Percentiles rank a stretch among this genome's conserved stretches.
Conservation (phyloP, 2,888 invertebrate species). For the Siphonodentalium dalli region DNA sequence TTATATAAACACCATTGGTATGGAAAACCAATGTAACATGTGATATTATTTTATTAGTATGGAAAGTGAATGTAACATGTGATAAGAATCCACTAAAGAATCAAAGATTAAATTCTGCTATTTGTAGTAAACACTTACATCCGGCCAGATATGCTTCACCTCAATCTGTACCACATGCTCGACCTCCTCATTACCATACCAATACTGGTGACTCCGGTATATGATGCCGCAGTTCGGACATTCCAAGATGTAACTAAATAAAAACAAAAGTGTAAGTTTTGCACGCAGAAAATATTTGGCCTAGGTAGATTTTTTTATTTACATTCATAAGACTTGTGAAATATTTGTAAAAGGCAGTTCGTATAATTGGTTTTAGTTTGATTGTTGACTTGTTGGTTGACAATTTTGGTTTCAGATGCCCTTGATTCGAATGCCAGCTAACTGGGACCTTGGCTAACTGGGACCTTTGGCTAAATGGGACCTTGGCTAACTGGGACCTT, state of each 20-base stretch:
- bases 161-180: constrained; percentile 75
- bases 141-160: constrained; percentile 75
- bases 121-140: constrained; percentile 55
- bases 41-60: not conserved
- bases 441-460: too few species aligned
- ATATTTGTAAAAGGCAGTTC: too few species aligned
- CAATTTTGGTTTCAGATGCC: too few species aligned
- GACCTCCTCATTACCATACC: constrained; percentile 81
- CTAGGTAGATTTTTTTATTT: not conserved
- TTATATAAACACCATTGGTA: too few species aligned
- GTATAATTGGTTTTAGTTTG: too few species aligned
- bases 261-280: too few species aligned
- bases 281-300: not conserved
- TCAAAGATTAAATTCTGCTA: not conserved
- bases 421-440: too few species aligned
- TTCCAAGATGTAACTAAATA: constrained; percentile 74
- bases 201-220: constrained; percentile 77
- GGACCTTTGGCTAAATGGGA: too few species aligned
- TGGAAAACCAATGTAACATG: too few species aligned
- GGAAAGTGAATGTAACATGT: not conserved
- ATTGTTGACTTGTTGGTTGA: too few species aligned
- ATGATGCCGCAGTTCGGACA: constrained; percentile 79
- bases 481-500: too few species aligned
- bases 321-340: too few species aligned
- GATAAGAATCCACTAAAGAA: not conserved